These are phyloP conservation scores for Perca schrenkii DNA, from an alignment of 2,113 vertebrate species.

Conservation along the genomic window DNA sequence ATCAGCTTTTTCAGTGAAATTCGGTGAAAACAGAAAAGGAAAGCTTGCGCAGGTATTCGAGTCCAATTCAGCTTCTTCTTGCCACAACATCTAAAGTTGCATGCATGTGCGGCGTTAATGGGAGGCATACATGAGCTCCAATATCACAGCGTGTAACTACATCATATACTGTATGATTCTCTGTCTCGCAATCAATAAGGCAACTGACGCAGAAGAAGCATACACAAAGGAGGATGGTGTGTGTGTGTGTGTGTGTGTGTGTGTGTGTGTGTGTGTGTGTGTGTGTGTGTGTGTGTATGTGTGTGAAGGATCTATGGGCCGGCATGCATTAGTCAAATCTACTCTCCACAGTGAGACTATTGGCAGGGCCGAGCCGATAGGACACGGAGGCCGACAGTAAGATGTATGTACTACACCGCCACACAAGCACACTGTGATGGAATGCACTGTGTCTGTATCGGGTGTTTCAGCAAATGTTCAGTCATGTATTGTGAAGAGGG, in stretches of 20 bases:
- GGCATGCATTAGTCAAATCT: constrained; percentile 76
- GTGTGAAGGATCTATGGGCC: constrained; percentile 38
- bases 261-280: constrained; percentile 19
- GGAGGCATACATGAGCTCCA: background rate
- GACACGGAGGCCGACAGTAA: constrained; percentile 72
- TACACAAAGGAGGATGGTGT: constrained; percentile 2
- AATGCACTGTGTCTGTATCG: constrained; percentile 53
- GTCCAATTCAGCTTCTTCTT: background rate
- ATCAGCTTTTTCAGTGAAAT: background rate
- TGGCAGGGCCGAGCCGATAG: constrained; percentile 74
- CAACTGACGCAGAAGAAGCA: constrained; percentile 50
- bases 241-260: constrained; percentile 13
- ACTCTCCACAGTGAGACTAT: constrained; percentile 71
- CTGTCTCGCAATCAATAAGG: constrained; percentile 52
- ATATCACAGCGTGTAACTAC: background rate
- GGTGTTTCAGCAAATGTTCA: constrained; percentile 71
- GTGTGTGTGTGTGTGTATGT: constrained; percentile 22
- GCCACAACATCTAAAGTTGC: background rate
- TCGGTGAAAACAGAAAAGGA: background rate
- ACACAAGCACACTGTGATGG: constrained; percentile 65
- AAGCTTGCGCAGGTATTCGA: background rate
- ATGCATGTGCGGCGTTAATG: background rate
- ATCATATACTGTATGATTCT: constrained; percentile 31
- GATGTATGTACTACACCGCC: constrained; percentile 75
- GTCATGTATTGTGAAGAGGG: constrained; percentile 62